These are phyloP conservation scores for Eurystomus gularis DNA, from an alignment of 2,113 vertebrate species.

Conservation along the genomic window DNA sequence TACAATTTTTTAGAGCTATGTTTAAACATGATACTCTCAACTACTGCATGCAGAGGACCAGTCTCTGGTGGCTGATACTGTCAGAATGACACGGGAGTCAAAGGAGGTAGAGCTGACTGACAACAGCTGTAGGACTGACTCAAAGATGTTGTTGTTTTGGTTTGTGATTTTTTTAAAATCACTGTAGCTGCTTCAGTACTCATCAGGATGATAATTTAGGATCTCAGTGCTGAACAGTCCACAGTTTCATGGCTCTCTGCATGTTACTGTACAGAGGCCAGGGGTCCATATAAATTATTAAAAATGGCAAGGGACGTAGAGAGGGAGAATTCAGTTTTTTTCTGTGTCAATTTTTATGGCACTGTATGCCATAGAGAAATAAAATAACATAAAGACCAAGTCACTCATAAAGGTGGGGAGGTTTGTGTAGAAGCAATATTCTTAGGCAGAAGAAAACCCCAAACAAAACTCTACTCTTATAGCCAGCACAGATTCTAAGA, in stretches of 20 bases:
- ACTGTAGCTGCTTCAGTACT: not conserved
- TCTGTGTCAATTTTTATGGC: not conserved
- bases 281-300: not conserved
- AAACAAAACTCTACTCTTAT: not conserved
- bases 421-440: not conserved
- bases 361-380: not conserved
- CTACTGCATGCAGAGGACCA: not conserved
- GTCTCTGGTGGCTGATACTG: not conserved
- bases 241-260: not conserved
- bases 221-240: not conserved
- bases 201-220: not conserved
- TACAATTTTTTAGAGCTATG: not conserved
- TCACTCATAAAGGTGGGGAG: not conserved
- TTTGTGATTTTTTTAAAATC: not conserved
- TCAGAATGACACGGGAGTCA: not conserved
- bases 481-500: not conserved
- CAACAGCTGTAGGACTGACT: not conserved
- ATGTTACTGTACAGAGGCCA: not conserved
- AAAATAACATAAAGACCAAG: not conserved
- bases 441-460: not conserved
- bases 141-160: not conserved
- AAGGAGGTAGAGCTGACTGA: not conserved
- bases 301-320: not conserved
- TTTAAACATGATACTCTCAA: not conserved
- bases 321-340: not conserved